phyloP scores from a whole-genome alignment of 2,888 invertebrate genomes.

The Hypomecis punctinalis region DNA sequence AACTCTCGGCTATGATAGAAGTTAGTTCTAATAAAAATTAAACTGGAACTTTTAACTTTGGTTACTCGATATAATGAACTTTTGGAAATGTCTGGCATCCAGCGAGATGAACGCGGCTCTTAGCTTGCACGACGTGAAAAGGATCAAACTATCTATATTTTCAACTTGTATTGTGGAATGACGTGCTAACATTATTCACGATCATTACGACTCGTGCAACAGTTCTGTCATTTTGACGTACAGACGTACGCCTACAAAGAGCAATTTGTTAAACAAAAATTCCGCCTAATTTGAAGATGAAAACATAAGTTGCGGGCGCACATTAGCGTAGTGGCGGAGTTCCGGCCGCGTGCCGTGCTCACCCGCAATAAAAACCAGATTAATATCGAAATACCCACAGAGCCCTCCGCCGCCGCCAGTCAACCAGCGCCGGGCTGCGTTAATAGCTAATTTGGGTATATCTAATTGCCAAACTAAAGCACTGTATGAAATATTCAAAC shows the following conservation, averaged over 20 bases:
- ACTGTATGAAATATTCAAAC: slow-evolving; percentile 45
- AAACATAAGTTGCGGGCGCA: slow-evolving; percentile 26
- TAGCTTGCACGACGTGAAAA: too few relatives aligned
- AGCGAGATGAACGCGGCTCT: neutral
- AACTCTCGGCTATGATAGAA: slow-evolving; percentile 35
- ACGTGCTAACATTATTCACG: too few relatives aligned
- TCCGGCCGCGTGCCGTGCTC: slow-evolving; percentile 35
- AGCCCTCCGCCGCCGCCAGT: slow-evolving; percentile 36
- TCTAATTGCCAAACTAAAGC: slow-evolving; percentile 47
- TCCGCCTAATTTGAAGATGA: slow-evolving; percentile 10
- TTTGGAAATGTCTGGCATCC: slow-evolving; percentile 15
- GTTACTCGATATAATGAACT: slow-evolving; percentile 23
- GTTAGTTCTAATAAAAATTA: slow-evolving; percentile 29
- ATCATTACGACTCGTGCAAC: too few relatives aligned
- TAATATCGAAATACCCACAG: slow-evolving; percentile 45
- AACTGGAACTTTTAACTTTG: slow-evolving; percentile 29
- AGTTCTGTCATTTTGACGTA: too few relatives aligned
- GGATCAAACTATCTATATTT: too few relatives aligned
- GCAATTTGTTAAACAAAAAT: neutral
- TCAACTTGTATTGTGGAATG: too few relatives aligned
- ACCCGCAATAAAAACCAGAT: slow-evolving; percentile 44
- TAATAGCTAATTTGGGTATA: slow-evolving; percentile 44
- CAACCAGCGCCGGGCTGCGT: slow-evolving; percentile 42
- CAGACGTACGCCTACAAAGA: neutral
- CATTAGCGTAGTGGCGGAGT: slow-evolving; percentile 14